These are phyloP conservation scores for Bambusicola thoracicus DNA, from an alignment of 2,113 vertebrate species.

Conservation along the genomic window DNA sequence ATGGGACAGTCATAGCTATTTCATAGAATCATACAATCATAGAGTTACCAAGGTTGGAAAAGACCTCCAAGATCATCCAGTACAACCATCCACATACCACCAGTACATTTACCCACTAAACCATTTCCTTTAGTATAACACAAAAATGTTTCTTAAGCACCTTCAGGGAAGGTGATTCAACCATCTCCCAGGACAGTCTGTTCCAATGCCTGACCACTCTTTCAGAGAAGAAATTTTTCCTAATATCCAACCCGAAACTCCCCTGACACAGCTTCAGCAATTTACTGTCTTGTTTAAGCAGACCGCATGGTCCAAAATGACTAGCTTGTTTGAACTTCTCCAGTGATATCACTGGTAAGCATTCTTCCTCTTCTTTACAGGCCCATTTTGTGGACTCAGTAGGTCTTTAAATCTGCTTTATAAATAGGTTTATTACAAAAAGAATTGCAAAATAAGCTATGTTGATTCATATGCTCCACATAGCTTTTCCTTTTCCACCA, in stretches of 20 bases:
- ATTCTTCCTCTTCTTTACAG: not conserved
- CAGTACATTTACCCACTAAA: too few relatives aligned
- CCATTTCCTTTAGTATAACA: too few relatives aligned
- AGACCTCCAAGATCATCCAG: too few relatives aligned
- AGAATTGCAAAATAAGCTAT: not conserved
- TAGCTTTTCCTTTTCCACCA: slow-evolving; percentile 22
- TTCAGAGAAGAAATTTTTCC: too few relatives aligned
- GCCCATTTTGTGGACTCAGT: not conserved
- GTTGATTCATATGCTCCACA: not conserved
- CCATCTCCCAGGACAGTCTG: too few relatives aligned
- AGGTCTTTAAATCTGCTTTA: not conserved
- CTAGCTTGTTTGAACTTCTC: not conserved
- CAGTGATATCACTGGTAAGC: not conserved
- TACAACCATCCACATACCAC: too few relatives aligned
- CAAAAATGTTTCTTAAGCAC: too few relatives aligned
- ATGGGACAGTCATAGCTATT: not conserved
- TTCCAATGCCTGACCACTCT: too few relatives aligned
- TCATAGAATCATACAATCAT: not conserved
- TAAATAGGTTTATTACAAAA: not conserved
- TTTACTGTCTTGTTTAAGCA: not conserved
- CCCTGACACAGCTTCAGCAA: not conserved
- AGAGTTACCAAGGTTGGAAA: too few relatives aligned
- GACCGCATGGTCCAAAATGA: not conserved
- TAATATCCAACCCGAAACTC: too few relatives aligned
- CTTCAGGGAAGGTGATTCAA: too few relatives aligned